Conservation (phyloP, 1,140 invertebrate species). For the Vanessa tameamea region DNA sequence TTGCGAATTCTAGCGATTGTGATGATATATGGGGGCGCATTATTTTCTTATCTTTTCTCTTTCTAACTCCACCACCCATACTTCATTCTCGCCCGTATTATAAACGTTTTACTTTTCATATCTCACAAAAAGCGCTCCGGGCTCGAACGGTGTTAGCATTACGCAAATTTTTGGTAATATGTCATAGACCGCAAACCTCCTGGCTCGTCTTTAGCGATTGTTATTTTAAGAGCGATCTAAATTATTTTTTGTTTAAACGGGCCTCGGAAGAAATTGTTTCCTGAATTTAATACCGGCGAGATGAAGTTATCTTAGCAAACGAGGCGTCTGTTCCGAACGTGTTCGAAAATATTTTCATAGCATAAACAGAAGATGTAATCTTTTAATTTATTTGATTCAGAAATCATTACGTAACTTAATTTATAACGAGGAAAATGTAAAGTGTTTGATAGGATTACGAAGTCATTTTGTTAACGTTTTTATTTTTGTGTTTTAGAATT, state of each 20-base stretch:
- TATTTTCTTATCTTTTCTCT: conserved; percentile 78
- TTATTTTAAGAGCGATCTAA: conserved; percentile 45
- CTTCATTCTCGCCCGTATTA: conserved; percentile 73
- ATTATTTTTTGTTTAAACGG: conserved; percentile 55
- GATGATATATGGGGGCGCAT: conserved; percentile 75
- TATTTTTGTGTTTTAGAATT: conserved; percentile 34
- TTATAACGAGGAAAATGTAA: conserved; percentile 43
- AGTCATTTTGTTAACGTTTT: conserved; percentile 42
- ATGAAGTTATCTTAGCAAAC: conserved; percentile 60
- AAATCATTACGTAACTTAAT: conserved; percentile 45
- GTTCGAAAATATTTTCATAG: conserved; percentile 54
- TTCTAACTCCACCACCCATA: conserved; percentile 71
- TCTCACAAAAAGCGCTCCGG: conserved; percentile 60
- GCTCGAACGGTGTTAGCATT: conserved; percentile 57
- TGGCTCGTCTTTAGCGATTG: conserved; percentile 40
- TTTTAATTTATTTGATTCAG: conserved; percentile 47
- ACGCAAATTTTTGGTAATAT: conserved; percentile 60
- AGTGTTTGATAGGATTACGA: conserved; percentile 45
- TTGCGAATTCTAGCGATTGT: conserved; percentile 72
- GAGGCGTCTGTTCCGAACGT: conserved; percentile 40
- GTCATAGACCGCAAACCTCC: conserved; percentile 49
- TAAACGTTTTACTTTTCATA: conserved; percentile 76
- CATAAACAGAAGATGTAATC: conserved; percentile 48
- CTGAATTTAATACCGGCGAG: conserved; percentile 61
- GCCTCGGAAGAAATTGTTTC: conserved; percentile 66